Percentiles rank a stretch among this genome's conserved stretches.
These are phyloP conservation scores for Melinopterus prodromus DNA, from an alignment of 2,888 invertebrate species.

Conservation along the genomic window DNA sequence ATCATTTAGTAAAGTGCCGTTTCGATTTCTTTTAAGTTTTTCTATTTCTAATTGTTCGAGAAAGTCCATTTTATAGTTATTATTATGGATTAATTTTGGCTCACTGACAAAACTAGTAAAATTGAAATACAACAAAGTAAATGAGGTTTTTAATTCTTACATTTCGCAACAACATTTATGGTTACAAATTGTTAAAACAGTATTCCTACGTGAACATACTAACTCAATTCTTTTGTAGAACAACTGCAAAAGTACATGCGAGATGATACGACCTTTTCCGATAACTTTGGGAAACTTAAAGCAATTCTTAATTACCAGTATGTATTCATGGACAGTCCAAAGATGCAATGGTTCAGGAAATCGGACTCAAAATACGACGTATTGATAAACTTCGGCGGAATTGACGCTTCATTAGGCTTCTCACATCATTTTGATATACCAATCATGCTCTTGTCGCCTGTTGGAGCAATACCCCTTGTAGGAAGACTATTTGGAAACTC, in stretches of 20 bases:
- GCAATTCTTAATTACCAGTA: neutral
- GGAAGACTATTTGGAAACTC: constrained; percentile 49
- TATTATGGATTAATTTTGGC: too few relatives aligned
- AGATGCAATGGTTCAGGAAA: constrained; percentile 5
- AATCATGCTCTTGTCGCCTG: constrained; percentile 48
- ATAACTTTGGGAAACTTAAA: neutral
- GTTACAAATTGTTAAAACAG: too few relatives aligned
- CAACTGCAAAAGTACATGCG: constrained; percentile 6
- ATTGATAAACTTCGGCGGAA: constrained; percentile 48
- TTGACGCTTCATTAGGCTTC: constrained; percentile 53
- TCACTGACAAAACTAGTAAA: too few relatives aligned
- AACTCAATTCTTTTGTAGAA: neutral
- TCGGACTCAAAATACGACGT: constrained; percentile 46
- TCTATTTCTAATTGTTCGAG: too few relatives aligned
- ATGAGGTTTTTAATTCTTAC: neutral
- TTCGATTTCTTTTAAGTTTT: too few relatives aligned
- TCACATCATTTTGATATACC: constrained; percentile 52
- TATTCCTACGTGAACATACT: too few relatives aligned
- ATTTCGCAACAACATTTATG: too few relatives aligned
- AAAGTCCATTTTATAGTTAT: too few relatives aligned
- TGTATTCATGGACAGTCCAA: neutral
- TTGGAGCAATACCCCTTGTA: constrained; percentile 41
- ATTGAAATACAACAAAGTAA: too few relatives aligned
- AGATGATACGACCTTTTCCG: neutral
- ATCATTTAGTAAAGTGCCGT: too few relatives aligned